A percentile compares a stretch with the other conserved stretches of the same genome.
Conservation (phyloP, 2,888 invertebrate species). For the Cartodere bifasciata region DNA sequence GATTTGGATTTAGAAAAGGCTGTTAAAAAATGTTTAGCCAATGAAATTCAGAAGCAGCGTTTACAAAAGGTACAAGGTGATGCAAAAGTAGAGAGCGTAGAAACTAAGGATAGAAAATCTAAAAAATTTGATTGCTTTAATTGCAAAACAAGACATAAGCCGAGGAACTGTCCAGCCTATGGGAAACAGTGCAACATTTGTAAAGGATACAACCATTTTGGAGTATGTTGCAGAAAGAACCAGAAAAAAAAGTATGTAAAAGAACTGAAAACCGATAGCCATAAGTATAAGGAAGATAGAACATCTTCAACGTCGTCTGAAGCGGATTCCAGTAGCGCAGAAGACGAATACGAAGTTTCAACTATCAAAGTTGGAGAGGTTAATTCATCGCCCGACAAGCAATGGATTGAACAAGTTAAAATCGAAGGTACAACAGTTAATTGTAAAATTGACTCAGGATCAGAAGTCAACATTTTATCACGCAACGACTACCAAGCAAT, state of each 20-base stretch:
- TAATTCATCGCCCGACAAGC: neutral
- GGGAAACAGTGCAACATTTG: conserved; percentile 2
- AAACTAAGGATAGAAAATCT: neutral
- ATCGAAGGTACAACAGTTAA: conserved; percentile 9
- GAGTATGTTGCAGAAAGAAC: conserved; percentile 4
- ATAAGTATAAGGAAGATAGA: neutral
- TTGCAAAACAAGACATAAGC: neutral
- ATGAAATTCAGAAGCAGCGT: neutral
- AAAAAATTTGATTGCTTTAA: conserved; percentile 3
- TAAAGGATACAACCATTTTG: conserved; percentile 2
- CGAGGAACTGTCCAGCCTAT: conserved; percentile 3
- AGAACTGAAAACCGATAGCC: neutral
- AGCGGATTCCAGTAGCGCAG: neutral
- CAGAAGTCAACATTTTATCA: conserved; percentile 13
- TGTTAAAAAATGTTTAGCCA: neutral
- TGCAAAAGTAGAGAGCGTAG: neutral
- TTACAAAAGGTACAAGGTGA: conserved; percentile 1
- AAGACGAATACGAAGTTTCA: neutral
- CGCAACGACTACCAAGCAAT: conserved; percentile 7
- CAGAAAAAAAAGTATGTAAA: too few relatives aligned
- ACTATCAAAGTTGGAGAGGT: neutral
- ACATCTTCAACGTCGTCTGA: neutral
- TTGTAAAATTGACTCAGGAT: conserved; percentile 13
- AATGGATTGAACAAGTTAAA: conserved; percentile 9
- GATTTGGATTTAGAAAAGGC: neutral